Percentiles rank a stretch among this genome's conserved stretches.
These are phyloP conservation scores for Esperia sulphurella DNA, from an alignment of 2,888 invertebrate species.

Conservation along the genomic window DNA sequence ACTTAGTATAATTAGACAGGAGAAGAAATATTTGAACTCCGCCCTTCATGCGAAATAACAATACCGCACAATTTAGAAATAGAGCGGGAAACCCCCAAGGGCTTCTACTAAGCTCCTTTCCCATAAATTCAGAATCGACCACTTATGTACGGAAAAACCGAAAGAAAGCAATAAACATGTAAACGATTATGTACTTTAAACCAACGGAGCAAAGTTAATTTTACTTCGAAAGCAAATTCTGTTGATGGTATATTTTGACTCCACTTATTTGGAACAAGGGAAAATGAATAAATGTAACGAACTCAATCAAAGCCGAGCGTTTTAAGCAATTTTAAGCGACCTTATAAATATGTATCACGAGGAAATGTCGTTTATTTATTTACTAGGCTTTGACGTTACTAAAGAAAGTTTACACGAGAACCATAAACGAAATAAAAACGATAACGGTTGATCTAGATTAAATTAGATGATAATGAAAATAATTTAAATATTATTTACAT, in stretches of 20 bases:
- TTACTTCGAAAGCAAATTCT: slow-evolving; percentile 13
- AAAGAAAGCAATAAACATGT: slow-evolving; percentile 21
- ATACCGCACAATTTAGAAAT: slow-evolving; percentile 54
- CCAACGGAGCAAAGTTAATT: slow-evolving; percentile 19
- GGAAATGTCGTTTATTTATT: slow-evolving; percentile 6
- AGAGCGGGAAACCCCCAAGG: slow-evolving; percentile 49
- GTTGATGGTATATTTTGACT: slow-evolving; percentile 19
- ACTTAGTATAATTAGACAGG: slow-evolving; percentile 45
- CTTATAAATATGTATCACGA: slow-evolving; percentile 18
- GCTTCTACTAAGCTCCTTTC: slow-evolving; percentile 50
- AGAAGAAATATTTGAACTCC: slow-evolving; percentile 40
- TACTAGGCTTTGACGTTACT: neutral
- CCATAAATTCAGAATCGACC: slow-evolving; percentile 63
- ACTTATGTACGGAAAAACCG: slow-evolving; percentile 43
- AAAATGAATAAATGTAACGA: slow-evolving; percentile 42
- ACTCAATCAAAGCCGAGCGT: slow-evolving; percentile 40
- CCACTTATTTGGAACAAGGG: slow-evolving; percentile 40
- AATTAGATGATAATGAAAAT: neutral
- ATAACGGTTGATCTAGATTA: neutral
- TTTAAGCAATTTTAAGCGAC: slow-evolving; percentile 27
- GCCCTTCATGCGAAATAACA: slow-evolving; percentile 38
- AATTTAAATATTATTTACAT: neutral
- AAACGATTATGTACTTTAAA: slow-evolving; percentile 29
- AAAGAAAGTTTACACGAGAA: neutral
- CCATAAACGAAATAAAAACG: neutral